Conservation (phyloP, 2,797 vertebrate genomes). For the Chrysocyon brachyurus region DNA sequence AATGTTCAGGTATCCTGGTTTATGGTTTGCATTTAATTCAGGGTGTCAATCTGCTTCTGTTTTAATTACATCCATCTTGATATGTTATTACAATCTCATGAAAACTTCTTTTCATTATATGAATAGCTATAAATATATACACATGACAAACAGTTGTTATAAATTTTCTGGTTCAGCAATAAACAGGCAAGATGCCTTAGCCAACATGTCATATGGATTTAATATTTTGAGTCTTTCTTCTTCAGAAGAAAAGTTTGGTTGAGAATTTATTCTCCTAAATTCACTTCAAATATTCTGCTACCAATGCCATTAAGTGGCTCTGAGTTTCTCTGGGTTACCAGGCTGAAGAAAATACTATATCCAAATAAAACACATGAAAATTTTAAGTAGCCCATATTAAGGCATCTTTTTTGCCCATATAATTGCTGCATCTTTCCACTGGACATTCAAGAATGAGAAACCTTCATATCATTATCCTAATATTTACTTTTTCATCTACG, state of each 20-base stretch:
- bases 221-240: constrained; percentile 75
- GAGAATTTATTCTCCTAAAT: constrained; percentile 16
- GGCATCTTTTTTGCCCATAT: constrained; percentile 24
- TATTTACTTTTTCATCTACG: constrained; percentile 14
- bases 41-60: constrained; percentile 90
- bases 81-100: constrained; percentile 89
- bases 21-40: constrained; percentile 89
- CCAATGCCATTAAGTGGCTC: background rate
- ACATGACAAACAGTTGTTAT: constrained; percentile 89
- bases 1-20: constrained; percentile 88
- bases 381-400: constrained; percentile 9
- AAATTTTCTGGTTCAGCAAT: constrained; percentile 87
- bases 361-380: background rate
- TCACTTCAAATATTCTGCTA: constrained; percentile 23
- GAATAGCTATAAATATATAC: constrained; percentile 88
- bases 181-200: constrained; percentile 82
- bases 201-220: constrained; percentile 78
- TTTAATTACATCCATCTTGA: constrained; percentile 91
- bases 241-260: constrained; percentile 68
- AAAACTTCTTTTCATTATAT: constrained; percentile 89
- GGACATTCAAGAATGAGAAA: constrained; percentile 50
- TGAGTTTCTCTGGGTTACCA: constrained; percentile 44
- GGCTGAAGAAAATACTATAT: constrained; percentile 50
- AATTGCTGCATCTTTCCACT: constrained; percentile 29
- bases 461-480: background rate